Conservation (phyloP, 2,888 invertebrate genomes). For the Hydrotaea cyrtoneurina region DNA sequence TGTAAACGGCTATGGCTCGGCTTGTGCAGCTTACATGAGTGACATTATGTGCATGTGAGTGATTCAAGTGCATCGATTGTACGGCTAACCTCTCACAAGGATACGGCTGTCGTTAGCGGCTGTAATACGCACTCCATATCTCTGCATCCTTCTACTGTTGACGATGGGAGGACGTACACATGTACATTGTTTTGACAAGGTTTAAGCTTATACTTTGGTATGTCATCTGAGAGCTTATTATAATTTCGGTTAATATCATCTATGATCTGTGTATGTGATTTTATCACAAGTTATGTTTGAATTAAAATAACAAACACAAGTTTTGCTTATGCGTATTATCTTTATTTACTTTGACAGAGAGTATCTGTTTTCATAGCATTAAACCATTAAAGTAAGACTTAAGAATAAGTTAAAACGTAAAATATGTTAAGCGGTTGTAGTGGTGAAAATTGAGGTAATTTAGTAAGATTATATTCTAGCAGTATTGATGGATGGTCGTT, state of each 20-base stretch:
- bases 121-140: background rate
- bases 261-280: background rate
- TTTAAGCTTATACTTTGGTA: background rate
- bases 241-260: background rate
- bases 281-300: background rate
- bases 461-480: too few species aligned
- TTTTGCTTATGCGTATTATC: background rate
- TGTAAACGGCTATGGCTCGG: background rate
- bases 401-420: too few species aligned
- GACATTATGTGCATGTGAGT: background rate
- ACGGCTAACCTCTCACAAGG: slow-evolving; percentile 5
- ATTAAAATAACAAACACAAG: background rate
- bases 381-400: too few species aligned
- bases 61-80: slow-evolving; percentile 2
- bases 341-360: too few species aligned
- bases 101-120: background rate
- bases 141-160: background rate
- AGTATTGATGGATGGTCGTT: too few species aligned
- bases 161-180: too few species aligned
- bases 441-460: too few species aligned
- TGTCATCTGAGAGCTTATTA: background rate
- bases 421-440: too few species aligned
- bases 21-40: slow-evolving; percentile 1
- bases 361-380: too few species aligned
- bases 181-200: background rate